These are phyloP conservation scores for Microplitis deprimator DNA, from an alignment of 2,888 invertebrate genomes.

Conservation along the genomic window DNA sequence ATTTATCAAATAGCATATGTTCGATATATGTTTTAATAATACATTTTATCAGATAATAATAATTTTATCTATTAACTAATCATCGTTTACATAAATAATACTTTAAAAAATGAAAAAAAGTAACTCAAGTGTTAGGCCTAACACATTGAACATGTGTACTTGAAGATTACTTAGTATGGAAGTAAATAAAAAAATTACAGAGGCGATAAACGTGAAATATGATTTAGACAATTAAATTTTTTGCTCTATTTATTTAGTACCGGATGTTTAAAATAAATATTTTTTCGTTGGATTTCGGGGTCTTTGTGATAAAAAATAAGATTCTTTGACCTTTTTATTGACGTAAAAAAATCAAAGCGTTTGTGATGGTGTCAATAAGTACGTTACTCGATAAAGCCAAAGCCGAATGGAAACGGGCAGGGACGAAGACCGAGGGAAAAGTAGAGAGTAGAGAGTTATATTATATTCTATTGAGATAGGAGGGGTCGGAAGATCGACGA, in stretches of 20 bases:
- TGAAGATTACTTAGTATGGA: too few relatives aligned
- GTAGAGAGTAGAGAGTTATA: constrained; percentile 14
- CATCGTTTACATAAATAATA: too few relatives aligned
- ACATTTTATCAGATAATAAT: too few relatives aligned
- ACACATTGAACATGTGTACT: too few relatives aligned
- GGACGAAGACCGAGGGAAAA: not conserved
- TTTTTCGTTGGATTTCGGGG: not conserved
- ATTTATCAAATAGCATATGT: too few relatives aligned
- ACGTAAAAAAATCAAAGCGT: constrained; percentile 19
- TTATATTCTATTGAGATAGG: constrained; percentile 7
- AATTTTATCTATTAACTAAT: too few relatives aligned
- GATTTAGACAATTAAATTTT: not conserved
- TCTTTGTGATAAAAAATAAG: not conserved
- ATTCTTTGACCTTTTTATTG: not conserved
- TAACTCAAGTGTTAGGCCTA: too few relatives aligned
- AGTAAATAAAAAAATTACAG: too few relatives aligned
- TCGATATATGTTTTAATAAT: too few relatives aligned
- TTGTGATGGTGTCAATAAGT: constrained; percentile 17
- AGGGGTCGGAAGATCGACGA: constrained; percentile 13
- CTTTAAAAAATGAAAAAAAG: too few relatives aligned
- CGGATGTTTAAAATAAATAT: not conserved
- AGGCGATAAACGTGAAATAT: too few relatives aligned
- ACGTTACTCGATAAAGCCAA: constrained; percentile 4
- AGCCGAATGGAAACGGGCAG: not conserved
- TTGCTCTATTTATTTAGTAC: not conserved